Evolutionary conservation across 2,888 invertebrate genomes (phyloP).

Genomic region (Macaria liturata): DNA sequence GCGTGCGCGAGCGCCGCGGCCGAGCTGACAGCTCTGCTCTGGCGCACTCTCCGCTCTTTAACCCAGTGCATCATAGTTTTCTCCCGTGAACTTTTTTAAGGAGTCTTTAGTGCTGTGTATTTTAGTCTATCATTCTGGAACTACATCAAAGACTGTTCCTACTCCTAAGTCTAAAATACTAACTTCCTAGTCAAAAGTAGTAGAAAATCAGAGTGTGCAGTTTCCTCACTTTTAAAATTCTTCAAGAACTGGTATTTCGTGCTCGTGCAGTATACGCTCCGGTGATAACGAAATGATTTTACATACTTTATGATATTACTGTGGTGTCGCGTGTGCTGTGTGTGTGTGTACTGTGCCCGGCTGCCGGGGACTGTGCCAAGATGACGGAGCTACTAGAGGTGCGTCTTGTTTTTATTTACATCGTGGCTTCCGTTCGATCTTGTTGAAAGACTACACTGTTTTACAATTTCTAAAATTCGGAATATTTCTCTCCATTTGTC

Average conservation of each 20-base stretch:
- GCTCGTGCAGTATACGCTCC: conserved; percentile 4
- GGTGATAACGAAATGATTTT: conserved; percentile 26
- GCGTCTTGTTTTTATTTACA: conserved; percentile 59
- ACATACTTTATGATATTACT: conserved; percentile 10
- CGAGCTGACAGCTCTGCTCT: conserved; percentile 41
- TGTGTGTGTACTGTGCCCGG: conserved; percentile 27
- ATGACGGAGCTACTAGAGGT: conserved; percentile 55
- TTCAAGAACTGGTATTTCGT: neutral
- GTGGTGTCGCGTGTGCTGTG: neutral
- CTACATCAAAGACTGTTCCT: too few species aligned
- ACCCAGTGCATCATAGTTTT: neutral
- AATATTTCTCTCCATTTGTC: too few species aligned
- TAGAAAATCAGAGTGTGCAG: too few species aligned
- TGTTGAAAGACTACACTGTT: conserved; percentile 1
- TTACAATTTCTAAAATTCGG: too few species aligned
- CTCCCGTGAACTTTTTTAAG: neutral
- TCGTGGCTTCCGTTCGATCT: conserved; percentile 26
- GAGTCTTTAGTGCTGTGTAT: neutral
- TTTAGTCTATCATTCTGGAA: too few species aligned
- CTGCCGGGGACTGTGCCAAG: conserved; percentile 56
- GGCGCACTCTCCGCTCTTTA: conserved; percentile 14
- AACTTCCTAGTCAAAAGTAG: too few species aligned
- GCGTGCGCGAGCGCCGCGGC: conserved; percentile 45
- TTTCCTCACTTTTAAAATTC: too few species aligned
- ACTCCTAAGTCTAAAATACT: too few species aligned